These are phyloP conservation scores for Poecilus cupreus DNA, from an alignment of 2,888 invertebrate genomes.

Conservation along the genomic window DNA sequence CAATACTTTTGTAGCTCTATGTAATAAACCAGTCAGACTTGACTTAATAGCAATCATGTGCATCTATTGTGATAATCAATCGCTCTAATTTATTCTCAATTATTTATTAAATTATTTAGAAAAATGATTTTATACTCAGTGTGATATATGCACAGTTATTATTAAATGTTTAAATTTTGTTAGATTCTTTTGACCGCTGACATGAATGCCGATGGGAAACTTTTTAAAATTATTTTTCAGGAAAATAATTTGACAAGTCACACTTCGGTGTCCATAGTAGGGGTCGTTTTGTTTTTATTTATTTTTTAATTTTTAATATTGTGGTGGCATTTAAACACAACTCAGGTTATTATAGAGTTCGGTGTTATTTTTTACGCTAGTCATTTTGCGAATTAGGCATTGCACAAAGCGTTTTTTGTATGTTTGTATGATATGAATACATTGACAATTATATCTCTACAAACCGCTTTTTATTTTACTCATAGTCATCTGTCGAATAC, in stretches of 20 bases:
- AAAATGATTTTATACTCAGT: slow-evolving; percentile 14
- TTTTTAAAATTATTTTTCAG: no score
- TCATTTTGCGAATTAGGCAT: slow-evolving; percentile 54
- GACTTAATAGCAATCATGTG: slow-evolving; percentile 41
- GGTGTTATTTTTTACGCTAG: slow-evolving; percentile 55
- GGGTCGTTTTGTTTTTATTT: slow-evolving; percentile 10
- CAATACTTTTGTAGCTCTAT: slow-evolving; percentile 38
- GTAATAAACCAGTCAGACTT: slow-evolving; percentile 1
- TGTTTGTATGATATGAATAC: slow-evolving; percentile 56
- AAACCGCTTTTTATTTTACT: neutral
- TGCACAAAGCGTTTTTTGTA: slow-evolving; percentile 55
- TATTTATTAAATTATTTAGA: slow-evolving; percentile 31
- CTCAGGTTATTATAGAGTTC: slow-evolving; percentile 54
- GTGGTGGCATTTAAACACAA: slow-evolving; percentile 52
- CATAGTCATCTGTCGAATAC: neutral
- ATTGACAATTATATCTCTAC: slow-evolving; percentile 49
- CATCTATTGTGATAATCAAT: slow-evolving; percentile 43
- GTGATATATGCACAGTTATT: slow-evolving; percentile 50
- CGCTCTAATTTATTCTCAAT: slow-evolving; percentile 40
- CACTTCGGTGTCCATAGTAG: no score
- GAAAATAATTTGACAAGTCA: no score
- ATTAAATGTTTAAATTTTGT: slow-evolving; percentile 5
- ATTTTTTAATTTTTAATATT: slow-evolving; percentile 34
- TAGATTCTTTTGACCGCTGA: neutral
- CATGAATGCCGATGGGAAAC: no score